phyloP scores from a whole-genome alignment of 2,888 invertebrate species.

The Serrognathus titanus region DNA sequence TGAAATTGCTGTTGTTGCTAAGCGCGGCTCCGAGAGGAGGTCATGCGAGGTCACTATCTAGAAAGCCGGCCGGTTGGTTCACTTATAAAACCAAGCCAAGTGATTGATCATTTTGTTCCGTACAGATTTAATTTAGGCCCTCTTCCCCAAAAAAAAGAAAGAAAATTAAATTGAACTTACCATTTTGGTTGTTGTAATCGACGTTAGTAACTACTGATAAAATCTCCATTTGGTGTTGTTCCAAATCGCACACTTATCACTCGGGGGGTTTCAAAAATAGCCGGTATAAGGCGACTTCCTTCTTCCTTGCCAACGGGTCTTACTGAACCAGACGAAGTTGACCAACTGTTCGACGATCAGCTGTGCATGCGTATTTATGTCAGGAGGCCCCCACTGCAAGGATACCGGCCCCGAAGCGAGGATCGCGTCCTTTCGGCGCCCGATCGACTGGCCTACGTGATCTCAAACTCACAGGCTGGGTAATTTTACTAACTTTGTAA shows the following conservation, averaged over 20 bases:
- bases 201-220: slow-evolving; percentile 19
- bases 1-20: slow-evolving; percentile 26
- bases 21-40: slow-evolving; percentile 14
- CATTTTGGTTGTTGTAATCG: slow-evolving; percentile 21
- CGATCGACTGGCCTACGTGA: slow-evolving; percentile 23
- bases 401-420: not conserved
- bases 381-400: slow-evolving; percentile 1
- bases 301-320: too few relatives aligned
- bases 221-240: slow-evolving; percentile 18
- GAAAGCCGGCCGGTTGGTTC: slow-evolving; percentile 22
- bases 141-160: not conserved
- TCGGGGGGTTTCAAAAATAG: too few relatives aligned
- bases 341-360: slow-evolving; percentile 12
- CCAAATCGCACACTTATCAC: too few relatives aligned
- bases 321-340: not conserved
- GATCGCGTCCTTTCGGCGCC: slow-evolving; percentile 2
- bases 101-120: not conserved
- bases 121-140: slow-evolving; percentile 15
- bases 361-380: not conserved
- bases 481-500: slow-evolving; percentile 12
- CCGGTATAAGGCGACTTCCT: too few relatives aligned
- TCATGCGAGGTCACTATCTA: slow-evolving; percentile 21
- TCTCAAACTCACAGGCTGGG: slow-evolving; percentile 18
- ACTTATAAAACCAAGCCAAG: slow-evolving; percentile 18
- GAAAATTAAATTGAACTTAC: slow-evolving; percentile 11